These are phyloP conservation scores for Petrocephalus microphthalmus DNA, from an alignment of 2,113 vertebrate genomes.

Conservation along the genomic window DNA sequence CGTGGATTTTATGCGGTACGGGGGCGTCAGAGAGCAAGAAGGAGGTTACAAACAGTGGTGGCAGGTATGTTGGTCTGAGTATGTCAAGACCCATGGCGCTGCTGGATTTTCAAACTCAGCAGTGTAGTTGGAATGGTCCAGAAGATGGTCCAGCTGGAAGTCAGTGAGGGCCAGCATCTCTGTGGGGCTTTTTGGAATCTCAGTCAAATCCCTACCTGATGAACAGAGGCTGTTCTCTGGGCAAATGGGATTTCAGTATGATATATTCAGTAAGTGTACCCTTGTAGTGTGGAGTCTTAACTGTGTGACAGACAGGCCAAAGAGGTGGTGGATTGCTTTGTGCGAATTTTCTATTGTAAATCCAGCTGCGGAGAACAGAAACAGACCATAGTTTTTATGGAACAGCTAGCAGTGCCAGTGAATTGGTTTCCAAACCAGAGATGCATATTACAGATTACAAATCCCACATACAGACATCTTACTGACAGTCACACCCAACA, in stretches of 20 bases:
- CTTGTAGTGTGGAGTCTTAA: neutral
- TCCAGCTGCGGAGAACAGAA: neutral
- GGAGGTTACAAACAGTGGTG: neutral
- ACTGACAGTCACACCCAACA: slow-evolving; percentile 17
- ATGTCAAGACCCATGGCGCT: neutral
- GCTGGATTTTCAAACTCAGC: neutral
- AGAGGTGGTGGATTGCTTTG: neutral
- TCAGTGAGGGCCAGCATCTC: neutral
- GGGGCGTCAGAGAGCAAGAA: neutral
- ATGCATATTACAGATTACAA: slow-evolving; percentile 16
- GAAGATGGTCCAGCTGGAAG: neutral
- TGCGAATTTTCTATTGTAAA: neutral
- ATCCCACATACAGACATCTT: slow-evolving; percentile 12
- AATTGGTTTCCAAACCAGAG: slow-evolving; percentile 16
- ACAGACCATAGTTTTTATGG: neutral
- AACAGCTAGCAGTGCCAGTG: neutral
- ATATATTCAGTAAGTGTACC: neutral
- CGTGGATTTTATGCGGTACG: neutral
- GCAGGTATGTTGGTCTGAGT: neutral
- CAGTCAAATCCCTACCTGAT: neutral
- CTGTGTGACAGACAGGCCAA: neutral
- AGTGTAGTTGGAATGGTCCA: neutral
- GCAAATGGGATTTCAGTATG: neutral
- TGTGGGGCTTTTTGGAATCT: neutral
- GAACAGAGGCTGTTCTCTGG: neutral